Conservation (phyloP, 2,113 vertebrate genomes). For the Spermophilus dauricus region DNA sequence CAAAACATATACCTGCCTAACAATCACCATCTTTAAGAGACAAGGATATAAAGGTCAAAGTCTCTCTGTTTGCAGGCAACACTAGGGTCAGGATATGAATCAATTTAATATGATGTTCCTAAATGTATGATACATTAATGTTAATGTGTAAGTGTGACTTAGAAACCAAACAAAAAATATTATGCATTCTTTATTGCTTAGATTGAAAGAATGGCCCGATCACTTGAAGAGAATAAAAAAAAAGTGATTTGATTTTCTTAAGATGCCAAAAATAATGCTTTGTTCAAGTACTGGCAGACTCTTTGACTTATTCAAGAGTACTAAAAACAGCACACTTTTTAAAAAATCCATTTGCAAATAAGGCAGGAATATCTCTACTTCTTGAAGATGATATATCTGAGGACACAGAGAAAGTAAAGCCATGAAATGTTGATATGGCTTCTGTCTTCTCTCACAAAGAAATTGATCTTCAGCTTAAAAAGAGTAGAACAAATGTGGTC, state of each 20-base stretch:
- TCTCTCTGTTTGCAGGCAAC: neutral
- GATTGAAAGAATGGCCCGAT: neutral
- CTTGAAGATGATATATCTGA: neutral
- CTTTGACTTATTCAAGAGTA: neutral
- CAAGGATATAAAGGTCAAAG: neutral
- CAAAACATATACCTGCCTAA: neutral
- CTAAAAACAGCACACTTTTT: neutral
- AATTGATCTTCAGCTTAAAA: neutral
- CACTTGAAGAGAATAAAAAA: neutral
- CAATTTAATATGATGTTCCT: neutral
- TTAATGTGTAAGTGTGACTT: neutral
- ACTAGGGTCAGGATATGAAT: neutral
- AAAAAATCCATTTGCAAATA: neutral
- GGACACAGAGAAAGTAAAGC: neutral
- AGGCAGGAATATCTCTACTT: neutral
- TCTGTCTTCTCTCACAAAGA: neutral
- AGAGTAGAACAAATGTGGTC: neutral
- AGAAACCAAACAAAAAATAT: neutral
- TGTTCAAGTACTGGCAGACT: neutral
- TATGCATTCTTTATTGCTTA: neutral
- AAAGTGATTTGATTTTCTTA: neutral
- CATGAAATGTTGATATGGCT: neutral
- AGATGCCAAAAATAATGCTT: neutral
- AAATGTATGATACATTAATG: neutral
- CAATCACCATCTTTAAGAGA: neutral